Evolutionary conservation across 2,113 vertebrate species (phyloP).

Genomic region (Puffinus mauretanicus): DNA sequence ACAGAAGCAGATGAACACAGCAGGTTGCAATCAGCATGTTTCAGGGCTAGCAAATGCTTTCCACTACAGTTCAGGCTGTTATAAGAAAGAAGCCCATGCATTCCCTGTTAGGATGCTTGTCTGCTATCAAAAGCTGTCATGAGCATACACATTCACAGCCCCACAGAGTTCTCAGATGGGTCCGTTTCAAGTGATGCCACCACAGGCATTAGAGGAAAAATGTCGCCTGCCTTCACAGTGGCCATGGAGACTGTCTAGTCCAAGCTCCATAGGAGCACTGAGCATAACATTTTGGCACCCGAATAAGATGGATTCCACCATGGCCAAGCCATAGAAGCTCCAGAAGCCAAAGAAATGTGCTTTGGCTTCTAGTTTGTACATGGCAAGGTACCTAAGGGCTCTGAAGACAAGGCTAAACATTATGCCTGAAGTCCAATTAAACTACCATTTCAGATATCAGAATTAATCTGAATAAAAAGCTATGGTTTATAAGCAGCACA

Average conservation of each 20-base stretch:
- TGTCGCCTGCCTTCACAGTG: neutral
- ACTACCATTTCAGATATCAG: constrained; percentile 56
- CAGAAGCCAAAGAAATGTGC: neutral
- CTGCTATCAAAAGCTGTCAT: constrained; percentile 10
- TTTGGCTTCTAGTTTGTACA: constrained; percentile 2
- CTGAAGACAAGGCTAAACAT: constrained; percentile 65
- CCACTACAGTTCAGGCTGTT: constrained; percentile 40
- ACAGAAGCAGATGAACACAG: constrained; percentile 71
- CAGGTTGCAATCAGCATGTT: constrained; percentile 61
- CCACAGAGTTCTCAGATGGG: constrained; percentile 41
- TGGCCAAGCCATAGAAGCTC: constrained; percentile 11
- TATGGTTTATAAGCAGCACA: constrained; percentile 73
- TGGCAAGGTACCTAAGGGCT: constrained; percentile 44
- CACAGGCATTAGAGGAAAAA: constrained; percentile 7
- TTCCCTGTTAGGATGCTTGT: neutral
- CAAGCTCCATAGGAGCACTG: constrained; percentile 67
- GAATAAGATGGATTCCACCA: constrained; percentile 42
- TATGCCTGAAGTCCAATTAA: constrained; percentile 68
- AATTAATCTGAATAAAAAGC: constrained; percentile 68
- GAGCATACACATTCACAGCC: constrained; percentile 21
- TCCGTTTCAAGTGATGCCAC: constrained; percentile 18
- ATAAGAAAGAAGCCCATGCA: neutral
- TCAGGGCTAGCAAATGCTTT: constrained; percentile 50
- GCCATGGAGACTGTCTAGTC: constrained; percentile 51
- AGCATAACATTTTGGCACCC: constrained; percentile 60